Base-by-base conservation (phyloP, 2,888 invertebrate genomes). In the Buathra laborator region DNA sequence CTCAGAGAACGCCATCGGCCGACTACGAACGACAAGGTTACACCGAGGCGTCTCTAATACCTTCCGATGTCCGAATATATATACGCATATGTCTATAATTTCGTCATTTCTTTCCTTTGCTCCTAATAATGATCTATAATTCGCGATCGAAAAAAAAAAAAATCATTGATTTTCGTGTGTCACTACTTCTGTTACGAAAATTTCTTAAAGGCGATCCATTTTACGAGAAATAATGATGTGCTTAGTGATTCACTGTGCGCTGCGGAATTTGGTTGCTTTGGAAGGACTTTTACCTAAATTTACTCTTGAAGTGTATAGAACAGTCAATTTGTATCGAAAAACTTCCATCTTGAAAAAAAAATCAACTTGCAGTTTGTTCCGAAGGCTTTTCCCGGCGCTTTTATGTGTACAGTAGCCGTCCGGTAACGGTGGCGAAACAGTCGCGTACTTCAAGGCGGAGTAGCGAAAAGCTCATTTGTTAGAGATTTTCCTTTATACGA, bases 1-100 rank as follows among this genome's bases (percentile, higher is more conserved):
- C 93, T 93, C 89, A 93, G 93, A 91, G 89, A 89, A 89, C 83
- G 56, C 37, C 71, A 79, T 79, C 66, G 75, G 29, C 70, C 56
- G 66, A 64, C 64, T 62, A n/a, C 68, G 53, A n/a, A n/a, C 74
- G 19, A 29, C 82, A 79, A 80, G 79, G 79, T 76, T 83, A 83
- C 59, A 44, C 12, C 59, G 46, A 44, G 53, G 46, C 51, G 62
- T 70, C 77, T 71, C 83, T 82, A 10, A 32, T 43, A 56, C 64
- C 72, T 64, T 72, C 12, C 51, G 64, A 71, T 78, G 46, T 74
- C 48, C 74, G 44, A 68, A 59, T 48, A 62, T 74, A 46, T 7
- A 53, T 62, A 70, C n/a, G 51, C 37, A 29, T 53, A 46, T 71
- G 56, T 56, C 43, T 43, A 32, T 19, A 37, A 12, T 37, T 70